A percentile compares a stretch with the other conserved stretches of the same genome.
phyloP scores from a whole-genome alignment of 2,888 invertebrate species.

The Pterostichus niger region DNA sequence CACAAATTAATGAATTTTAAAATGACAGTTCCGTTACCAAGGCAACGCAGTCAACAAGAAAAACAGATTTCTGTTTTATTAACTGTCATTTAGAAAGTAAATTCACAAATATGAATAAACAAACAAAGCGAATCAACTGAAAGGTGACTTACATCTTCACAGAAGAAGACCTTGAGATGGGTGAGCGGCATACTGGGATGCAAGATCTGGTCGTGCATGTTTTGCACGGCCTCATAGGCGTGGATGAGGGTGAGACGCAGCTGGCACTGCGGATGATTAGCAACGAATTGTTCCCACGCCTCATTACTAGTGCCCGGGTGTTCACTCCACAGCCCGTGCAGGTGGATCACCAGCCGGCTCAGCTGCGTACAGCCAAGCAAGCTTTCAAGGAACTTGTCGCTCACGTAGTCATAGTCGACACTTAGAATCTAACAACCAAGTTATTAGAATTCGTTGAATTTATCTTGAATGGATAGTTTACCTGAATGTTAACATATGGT shows the following conservation, averaged over 20 bases:
- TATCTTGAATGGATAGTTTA: conserved; percentile 68
- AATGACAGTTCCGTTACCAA: background rate
- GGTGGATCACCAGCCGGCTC: conserved; percentile 83
- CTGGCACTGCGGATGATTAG: conserved; percentile 80
- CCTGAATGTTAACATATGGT: conserved; percentile 81
- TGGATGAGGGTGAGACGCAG: conserved; percentile 83
- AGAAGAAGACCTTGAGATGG: conserved; percentile 87
- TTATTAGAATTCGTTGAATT: background rate
- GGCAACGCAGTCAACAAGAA: background rate
- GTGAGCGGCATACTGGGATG: conserved; percentile 86
- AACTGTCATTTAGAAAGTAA: background rate
- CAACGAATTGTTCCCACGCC: conserved; percentile 82
- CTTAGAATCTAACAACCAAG: conserved; percentile 76
- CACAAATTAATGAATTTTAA: no score
- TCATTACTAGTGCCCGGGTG: conserved; percentile 83
- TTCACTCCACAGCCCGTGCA: conserved; percentile 83
- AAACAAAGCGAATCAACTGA: no score
- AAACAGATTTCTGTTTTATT: background rate
- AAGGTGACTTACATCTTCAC: conserved; percentile 79
- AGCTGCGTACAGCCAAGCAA: conserved; percentile 75
- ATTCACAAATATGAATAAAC: background rate
- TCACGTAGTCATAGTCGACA: conserved; percentile 80
- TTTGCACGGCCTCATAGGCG: conserved; percentile 83
- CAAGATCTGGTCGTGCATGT: conserved; percentile 82
- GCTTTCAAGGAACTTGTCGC: conserved; percentile 77